Conservation (phyloP, 1,140 invertebrate genomes). For the Drosophila kurseongensis region DNA sequence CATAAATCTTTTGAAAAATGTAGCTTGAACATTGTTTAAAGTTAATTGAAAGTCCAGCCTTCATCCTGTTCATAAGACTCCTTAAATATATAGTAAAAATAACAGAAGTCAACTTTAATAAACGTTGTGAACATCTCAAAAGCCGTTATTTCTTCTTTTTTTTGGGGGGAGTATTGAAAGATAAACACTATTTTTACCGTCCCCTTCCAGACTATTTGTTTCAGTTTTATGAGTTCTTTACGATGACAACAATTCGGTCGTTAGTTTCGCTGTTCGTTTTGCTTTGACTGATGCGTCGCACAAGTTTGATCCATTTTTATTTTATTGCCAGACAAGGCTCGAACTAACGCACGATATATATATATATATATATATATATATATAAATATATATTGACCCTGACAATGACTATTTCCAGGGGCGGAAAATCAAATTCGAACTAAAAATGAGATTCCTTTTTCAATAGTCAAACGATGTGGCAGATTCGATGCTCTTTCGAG, state of each 20-base stretch:
- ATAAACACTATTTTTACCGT: constrained; percentile 2
- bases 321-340: constrained; percentile 25
- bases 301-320: constrained; percentile 76
- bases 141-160: background rate
- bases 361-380: background rate
- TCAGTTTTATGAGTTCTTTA: constrained; percentile 61
- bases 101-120: constrained; percentile 5
- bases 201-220: constrained; percentile 12
- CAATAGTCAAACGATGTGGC: background rate
- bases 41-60: no score
- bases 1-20: no score
- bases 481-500: constrained; percentile 5
- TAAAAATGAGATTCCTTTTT: constrained; percentile 8
- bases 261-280: constrained; percentile 34
- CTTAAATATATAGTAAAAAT: background rate
- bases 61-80: no score
- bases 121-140: background rate
- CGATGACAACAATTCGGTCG: constrained; percentile 62
- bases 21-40: no score
- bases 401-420: constrained; percentile 39
- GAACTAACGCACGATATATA: constrained; percentile 12
- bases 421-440: constrained; percentile 32
- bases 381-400: constrained; percentile 36
- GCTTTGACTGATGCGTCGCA: constrained; percentile 36
- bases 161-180: background rate